Base-by-base conservation (phyloP, 2,797 vertebrate genomes). In the Cryptoblepharus egeriae region DNA sequence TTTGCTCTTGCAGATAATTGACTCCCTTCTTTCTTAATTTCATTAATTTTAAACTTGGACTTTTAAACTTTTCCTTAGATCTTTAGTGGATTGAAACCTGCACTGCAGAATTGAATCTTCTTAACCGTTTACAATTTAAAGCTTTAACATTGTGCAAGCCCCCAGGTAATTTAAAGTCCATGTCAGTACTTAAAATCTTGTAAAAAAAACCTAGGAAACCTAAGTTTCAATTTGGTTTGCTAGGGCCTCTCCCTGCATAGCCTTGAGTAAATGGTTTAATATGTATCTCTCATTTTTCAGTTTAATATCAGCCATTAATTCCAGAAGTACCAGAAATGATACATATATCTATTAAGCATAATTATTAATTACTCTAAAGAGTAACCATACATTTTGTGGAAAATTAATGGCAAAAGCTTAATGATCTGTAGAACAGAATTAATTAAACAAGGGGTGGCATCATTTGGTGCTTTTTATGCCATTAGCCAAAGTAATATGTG, bases 291-390 rank as follows among this genome's bases (percentile, higher is more conserved):
- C 64, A 68, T 84, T 84, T 84, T 73, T 84, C 82, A 84, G 39
- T 67, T 78, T 84, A 79, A 84, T 79, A 75, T 11, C 30, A 52
- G 39, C 30, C 58, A 79, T 74, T 84, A 74, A 79, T 79, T 84
- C 30, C 39, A 57, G 30, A 84, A 75, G 70, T 24, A 68, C 30
- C 39, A 37, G 71, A 75, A 79, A 84, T 60, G 52, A 74, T 79
- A 79, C 39, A 68, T 79, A 37, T 28, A 84, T 28, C 77, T 79
- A 84, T 84, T 79, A 79, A 39, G 68, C 16, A 45, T 79, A 79
- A 84, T 79, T 79, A 67, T 79, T 72, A 84, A 79, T 84, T 84
- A 84, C 74, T 74, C 63, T 84, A 69, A 74, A 79, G 7, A 12
- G 61, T 84, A 73, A 79, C 49, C 79, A 39, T 79, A 68, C 18